Percentiles rank a stretch among this genome's conserved stretches.
phyloP scores from a whole-genome alignment of 2,797 vertebrate genomes.

The Podarcis siculus region DNA sequence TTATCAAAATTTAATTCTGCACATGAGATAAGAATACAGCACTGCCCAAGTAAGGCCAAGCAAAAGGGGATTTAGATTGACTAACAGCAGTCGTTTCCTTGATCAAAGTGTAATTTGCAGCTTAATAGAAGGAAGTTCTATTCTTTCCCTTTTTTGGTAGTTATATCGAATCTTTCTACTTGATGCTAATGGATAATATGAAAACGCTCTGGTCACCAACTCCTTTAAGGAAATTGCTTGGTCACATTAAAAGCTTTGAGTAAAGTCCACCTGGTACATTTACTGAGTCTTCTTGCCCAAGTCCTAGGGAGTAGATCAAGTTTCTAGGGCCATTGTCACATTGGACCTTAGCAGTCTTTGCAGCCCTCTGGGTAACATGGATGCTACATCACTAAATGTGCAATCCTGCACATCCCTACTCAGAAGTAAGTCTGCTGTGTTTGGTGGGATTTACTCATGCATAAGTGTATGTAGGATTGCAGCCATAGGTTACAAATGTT shows the following conservation, averaged over 20 bases:
- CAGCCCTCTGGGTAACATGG: background rate
- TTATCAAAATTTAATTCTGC: constrained; percentile 24
- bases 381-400: background rate
- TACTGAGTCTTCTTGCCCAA: background rate
- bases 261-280: background rate
- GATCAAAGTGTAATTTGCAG: constrained; percentile 35
- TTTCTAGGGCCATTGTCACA: background rate
- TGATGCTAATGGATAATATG: constrained; percentile 34
- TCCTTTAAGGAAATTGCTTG: constrained; percentile 37
- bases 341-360: background rate
- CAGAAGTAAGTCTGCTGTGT: too few relatives aligned
- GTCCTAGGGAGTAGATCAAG: background rate
- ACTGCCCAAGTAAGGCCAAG: constrained; percentile 44
- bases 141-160: constrained; percentile 41
- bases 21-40: background rate
- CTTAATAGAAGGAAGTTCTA: constrained; percentile 30
- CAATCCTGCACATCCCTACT: too few relatives aligned
- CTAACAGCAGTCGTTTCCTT: constrained; percentile 33
- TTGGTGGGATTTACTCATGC: too few relatives aligned
- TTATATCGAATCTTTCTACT: constrained; percentile 28
- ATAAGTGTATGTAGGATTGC: too few relatives aligned
- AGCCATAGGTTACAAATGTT: background rate
- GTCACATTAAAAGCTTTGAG: constrained; percentile 4
- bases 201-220: constrained; percentile 39
- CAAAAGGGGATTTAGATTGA: constrained; percentile 29